Percentiles rank a stretch among this genome's conserved stretches.
These are phyloP conservation scores for Elysia crispata DNA, from an alignment of 2,888 invertebrate genomes.

Conservation along the genomic window DNA sequence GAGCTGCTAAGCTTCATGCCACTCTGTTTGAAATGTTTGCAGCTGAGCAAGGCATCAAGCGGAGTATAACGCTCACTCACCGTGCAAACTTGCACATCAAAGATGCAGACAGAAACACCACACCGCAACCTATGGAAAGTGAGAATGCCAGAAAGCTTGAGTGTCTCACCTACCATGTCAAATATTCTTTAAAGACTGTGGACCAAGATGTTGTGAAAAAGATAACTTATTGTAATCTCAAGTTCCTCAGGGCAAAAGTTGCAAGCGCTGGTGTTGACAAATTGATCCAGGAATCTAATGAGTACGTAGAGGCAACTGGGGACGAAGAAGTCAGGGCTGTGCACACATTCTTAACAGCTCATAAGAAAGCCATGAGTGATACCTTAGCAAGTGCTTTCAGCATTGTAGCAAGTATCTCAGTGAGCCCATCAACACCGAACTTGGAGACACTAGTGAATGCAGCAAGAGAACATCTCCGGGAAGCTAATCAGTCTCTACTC, in stretches of 20 bases:
- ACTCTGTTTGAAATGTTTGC: slow-evolving; percentile 64
- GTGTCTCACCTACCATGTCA: slow-evolving; percentile 64
- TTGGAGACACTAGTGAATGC: slow-evolving; percentile 55
- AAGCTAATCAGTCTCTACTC: slow-evolving; percentile 54
- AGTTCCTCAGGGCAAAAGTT: slow-evolving; percentile 63
- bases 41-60: slow-evolving; percentile 62
- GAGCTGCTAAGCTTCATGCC: slow-evolving; percentile 60
- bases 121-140: slow-evolving; percentile 61
- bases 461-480: slow-evolving; percentile 54
- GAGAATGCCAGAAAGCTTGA: slow-evolving; percentile 66
- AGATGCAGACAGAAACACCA: slow-evolving; percentile 70
- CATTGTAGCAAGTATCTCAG: slow-evolving; percentile 58
- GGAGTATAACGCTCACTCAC: slow-evolving; percentile 63
- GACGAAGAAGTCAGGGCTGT: slow-evolving; percentile 86
- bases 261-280: slow-evolving; percentile 75
- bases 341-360: slow-evolving; percentile 55
- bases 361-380: slow-evolving; percentile 54
- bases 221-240: slow-evolving; percentile 63
- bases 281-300: slow-evolving; percentile 85
- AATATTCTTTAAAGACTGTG: slow-evolving; percentile 53
- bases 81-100: slow-evolving; percentile 62
- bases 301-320: slow-evolving; percentile 88
- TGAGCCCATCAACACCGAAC: slow-evolving; percentile 48
- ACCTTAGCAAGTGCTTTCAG: slow-evolving; percentile 59
- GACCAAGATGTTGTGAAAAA: slow-evolving; percentile 56